These are phyloP conservation scores for Tragelaphus buxtoni DNA, from an alignment of 2,113 vertebrate species.

Conservation along the genomic window DNA sequence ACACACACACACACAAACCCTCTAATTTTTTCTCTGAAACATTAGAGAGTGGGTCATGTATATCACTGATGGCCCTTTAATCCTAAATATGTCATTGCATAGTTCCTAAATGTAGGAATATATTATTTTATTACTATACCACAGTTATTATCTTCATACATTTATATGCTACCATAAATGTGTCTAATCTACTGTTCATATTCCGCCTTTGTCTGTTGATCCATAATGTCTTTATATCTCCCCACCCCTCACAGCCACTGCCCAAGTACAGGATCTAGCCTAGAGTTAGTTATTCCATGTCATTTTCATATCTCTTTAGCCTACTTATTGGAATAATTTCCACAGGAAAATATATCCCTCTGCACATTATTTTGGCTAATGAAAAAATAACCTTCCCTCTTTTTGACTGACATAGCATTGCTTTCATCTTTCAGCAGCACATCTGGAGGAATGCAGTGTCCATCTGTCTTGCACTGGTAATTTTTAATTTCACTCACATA, in stretches of 20 bases:
- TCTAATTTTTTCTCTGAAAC: neutral
- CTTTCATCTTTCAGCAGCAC: neutral
- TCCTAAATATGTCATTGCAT: neutral
- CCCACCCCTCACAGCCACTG: fast-evolving
- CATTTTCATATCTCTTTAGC: neutral
- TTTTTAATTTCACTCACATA: neutral
- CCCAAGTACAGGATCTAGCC: neutral
- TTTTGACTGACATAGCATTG: neutral
- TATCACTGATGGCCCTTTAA: neutral
- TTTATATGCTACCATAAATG: neutral
- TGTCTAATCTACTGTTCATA: neutral
- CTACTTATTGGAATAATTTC: neutral
- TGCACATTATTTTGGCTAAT: neutral
- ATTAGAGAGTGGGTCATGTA: neutral
- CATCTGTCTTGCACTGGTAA: neutral
- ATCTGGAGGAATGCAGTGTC: neutral
- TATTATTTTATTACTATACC: neutral
- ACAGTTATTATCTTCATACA: neutral
- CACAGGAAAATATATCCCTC: neutral
- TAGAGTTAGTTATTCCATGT: neutral
- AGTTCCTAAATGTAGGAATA: neutral
- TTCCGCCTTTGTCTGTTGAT: neutral
- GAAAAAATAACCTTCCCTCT: neutral
- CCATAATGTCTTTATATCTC: neutral
- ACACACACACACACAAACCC: neutral